These are phyloP conservation scores for Microvelia longipes DNA, from an alignment of 1,140 invertebrate species.

Conservation along the genomic window DNA sequence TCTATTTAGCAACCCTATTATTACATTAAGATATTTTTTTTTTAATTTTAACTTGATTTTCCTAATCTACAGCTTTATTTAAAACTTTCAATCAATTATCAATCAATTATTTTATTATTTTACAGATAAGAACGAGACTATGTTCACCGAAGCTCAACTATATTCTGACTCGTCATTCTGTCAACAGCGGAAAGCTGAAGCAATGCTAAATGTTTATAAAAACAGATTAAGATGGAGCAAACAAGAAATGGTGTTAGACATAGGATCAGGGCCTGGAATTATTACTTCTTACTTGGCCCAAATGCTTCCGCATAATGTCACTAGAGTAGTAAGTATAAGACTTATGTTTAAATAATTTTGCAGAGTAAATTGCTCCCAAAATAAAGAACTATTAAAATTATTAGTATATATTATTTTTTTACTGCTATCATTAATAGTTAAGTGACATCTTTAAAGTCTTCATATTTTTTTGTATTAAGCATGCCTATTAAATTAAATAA, in stretches of 20 bases:
- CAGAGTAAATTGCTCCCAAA: no score
- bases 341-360: no score
- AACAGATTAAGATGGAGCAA: not conserved
- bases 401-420: no score
- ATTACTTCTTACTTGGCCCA: not conserved
- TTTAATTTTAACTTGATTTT: no score
- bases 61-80: no score
- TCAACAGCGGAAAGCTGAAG: not conserved
- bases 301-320: not conserved
- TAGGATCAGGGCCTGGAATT: not conserved
- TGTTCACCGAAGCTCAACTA: constrained; percentile 2
- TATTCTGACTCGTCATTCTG: not conserved
- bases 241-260: not conserved
- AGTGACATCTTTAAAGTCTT: no score
- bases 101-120: not conserved
- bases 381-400: not conserved
- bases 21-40: no score
- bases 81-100: no score
- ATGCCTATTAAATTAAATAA: no score
- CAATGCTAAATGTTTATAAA: not conserved
- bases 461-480: no score
- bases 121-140: not conserved
- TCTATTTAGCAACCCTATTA: no score
- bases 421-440: no score
- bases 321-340: not conserved